Evolutionary conservation across 2,888 invertebrate genomes (phyloP).

Genomic region (Zhengitettix transpicula): DNA sequence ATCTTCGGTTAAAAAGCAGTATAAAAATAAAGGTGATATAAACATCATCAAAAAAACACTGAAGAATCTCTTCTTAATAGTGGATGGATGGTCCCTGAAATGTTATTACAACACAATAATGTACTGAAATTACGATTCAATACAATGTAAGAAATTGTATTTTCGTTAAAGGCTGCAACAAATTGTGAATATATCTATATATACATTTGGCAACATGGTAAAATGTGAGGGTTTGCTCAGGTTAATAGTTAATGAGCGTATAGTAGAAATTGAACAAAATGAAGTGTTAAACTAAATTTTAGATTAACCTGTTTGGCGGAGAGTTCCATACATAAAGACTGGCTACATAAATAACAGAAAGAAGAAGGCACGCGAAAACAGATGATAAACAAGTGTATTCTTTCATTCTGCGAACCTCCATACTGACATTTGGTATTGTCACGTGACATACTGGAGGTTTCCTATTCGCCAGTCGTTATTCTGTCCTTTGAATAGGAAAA

Average conservation of each 20-base stretch:
- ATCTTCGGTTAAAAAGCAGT: constrained; percentile 48
- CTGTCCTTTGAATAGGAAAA: constrained; percentile 47
- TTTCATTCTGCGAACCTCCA: constrained; percentile 23
- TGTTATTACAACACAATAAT: not conserved
- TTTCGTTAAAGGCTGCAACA: too few species aligned
- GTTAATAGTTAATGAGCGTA: not conserved
- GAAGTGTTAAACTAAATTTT: not conserved
- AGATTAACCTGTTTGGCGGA: constrained; percentile 48
- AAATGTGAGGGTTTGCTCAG: not conserved
- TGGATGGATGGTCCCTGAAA: constrained; percentile 73
- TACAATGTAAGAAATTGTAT: too few species aligned
- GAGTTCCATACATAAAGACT: constrained; percentile 80
- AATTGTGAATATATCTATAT: not conserved
- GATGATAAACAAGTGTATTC: constrained; percentile 38
- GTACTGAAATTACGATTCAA: too few species aligned
- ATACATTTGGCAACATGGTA: constrained; percentile 12
- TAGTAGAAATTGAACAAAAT: not conserved
- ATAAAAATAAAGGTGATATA: constrained; percentile 60
- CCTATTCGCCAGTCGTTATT: constrained; percentile 16
- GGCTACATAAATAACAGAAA: constrained; percentile 66
- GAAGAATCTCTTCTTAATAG: constrained; percentile 72
- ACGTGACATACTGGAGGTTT: constrained; percentile 20
- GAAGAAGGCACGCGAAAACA: constrained; percentile 53
- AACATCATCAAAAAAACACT: constrained; percentile 71
- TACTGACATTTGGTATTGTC: constrained; percentile 23